A percentile compares a stretch with the other conserved stretches of the same genome.
These are phyloP conservation scores for Argya squamiceps DNA, from an alignment of 2,797 vertebrate genomes.

Conservation along the genomic window DNA sequence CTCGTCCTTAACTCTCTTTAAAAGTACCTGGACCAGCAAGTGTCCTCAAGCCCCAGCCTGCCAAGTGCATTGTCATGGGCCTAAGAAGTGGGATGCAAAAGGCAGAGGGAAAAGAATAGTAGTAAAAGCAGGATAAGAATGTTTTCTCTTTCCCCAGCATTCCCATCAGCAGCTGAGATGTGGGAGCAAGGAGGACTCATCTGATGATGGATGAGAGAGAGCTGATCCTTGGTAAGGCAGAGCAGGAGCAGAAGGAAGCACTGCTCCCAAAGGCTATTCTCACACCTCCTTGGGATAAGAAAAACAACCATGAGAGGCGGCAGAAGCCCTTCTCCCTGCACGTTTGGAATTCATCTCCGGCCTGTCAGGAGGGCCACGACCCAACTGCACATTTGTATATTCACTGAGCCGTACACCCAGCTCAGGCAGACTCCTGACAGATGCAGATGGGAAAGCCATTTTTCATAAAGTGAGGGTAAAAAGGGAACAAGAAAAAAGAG, in stretches of 20 bases:
- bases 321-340: neutral
- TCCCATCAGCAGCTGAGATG: neutral
- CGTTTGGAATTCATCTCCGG: slow-evolving; percentile 49
- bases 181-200: neutral
- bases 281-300: neutral
- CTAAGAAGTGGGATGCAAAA: neutral
- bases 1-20: neutral
- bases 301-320: slow-evolving; percentile 6
- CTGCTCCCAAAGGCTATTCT: neutral
- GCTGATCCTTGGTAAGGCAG: neutral
- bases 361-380: slow-evolving; percentile 45
- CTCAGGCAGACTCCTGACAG: slow-evolving; percentile 64
- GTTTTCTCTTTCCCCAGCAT: neutral
- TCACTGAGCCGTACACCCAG: slow-evolving; percentile 59
- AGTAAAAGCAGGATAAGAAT: neutral
- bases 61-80: neutral
- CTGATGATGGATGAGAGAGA: slow-evolving; percentile 30
- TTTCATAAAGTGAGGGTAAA: slow-evolving; percentile 58
- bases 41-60: neutral
- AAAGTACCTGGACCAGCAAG: neutral
- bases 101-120: neutral
- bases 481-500: neutral
- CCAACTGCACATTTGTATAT: slow-evolving; percentile 69
- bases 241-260: slow-evolving; percentile 44
- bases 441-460: slow-evolving; percentile 73